Evolutionary conservation across 1,140 invertebrate species (phyloP), one percentile per base, ranked within the genome.

Genomic region (Plutomurus gul): DNA sequence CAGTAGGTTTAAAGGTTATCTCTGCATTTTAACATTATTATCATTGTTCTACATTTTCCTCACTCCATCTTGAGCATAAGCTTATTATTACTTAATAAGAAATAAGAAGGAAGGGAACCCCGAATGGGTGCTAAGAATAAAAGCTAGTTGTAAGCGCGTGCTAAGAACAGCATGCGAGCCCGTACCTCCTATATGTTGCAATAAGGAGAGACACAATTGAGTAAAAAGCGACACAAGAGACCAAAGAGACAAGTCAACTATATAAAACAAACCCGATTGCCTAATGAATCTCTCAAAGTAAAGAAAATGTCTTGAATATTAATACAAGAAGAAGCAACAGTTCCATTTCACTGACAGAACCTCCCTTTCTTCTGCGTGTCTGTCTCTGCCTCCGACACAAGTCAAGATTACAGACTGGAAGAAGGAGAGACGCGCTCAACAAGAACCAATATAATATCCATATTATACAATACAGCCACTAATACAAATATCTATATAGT

Each of bases 271-370:
- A 18, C 5, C 16, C 1, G 56, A 16, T 65, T 65, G 0, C 27
- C n/a, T 65, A 65, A 65, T 65, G 56, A 65, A 30, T 60, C 47
- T 60, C 27, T 65, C 16, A 33, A 30, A 60, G 11, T 65, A 27
- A 27, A 65, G 56, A 65, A 65, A 51, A 65, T 33, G 30, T 16
- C 16, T 36, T 65, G 56, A 65, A 65, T 65, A 65, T 65, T 65
- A 65, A 33, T 65, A 65, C 0, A 5, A 0, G 36, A 4, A 65
- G 56, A 65, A 65, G 56, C 56, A 65, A 65, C 56, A 65, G 56
- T 65, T 65, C 51, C 25, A 43, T 33, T 36, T 30, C 27, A 16
- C 13, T 4, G 27, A 65, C 11, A 7, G n/a, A n/a, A 13, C 39
- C n/a, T n/a, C n/a, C 39, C 10, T 13, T 43, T 43, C 39, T 8